Evolutionary conservation across 2,113 vertebrate genomes (phyloP).

Genomic region (Xyrauchen texanus): DNA sequence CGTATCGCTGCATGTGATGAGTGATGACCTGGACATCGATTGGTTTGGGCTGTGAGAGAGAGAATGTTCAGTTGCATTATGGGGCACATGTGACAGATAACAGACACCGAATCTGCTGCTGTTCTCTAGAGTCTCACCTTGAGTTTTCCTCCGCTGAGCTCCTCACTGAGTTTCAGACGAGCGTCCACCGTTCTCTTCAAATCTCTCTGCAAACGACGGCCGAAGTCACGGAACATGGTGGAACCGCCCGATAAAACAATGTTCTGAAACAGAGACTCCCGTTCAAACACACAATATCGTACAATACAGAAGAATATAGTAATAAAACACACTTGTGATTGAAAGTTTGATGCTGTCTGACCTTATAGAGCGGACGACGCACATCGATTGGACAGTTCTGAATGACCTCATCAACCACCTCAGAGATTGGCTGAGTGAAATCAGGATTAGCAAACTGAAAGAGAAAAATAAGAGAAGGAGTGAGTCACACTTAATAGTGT

Average conservation of each 20-base stretch:
- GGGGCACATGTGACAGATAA: no score
- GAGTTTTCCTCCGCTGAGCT: constrained; percentile 94
- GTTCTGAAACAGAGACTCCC: constrained; percentile 57
- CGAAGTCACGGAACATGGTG: constrained; percentile 99
- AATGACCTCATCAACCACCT: constrained; percentile 98
- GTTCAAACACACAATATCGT: neutral
- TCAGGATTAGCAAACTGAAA: constrained; percentile 95
- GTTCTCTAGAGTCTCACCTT: constrained; percentile 76
- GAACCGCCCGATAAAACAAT: constrained; percentile 96
- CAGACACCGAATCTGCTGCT: neutral
- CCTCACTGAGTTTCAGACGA: constrained; percentile 95
- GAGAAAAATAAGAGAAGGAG: neutral
- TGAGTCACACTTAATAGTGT: neutral
- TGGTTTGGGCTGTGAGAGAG: constrained; percentile 85
- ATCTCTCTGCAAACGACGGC: constrained; percentile 93
- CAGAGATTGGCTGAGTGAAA: constrained; percentile 97
- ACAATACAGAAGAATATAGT: no score
- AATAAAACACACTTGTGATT: neutral
- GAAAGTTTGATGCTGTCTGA: constrained; percentile 58
- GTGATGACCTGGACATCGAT: constrained; percentile 97
- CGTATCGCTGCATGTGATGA: constrained; percentile 97
- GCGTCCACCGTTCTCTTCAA: constrained; percentile 96
- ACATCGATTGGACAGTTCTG: constrained; percentile 99
- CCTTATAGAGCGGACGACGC: constrained; percentile 96
- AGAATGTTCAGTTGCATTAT: neutral